Percentiles rank a stretch among this genome's conserved stretches.
Evolutionary conservation across 2,113 vertebrate genomes (phyloP).

Genomic region (Microtus ochrogaster): DNA sequence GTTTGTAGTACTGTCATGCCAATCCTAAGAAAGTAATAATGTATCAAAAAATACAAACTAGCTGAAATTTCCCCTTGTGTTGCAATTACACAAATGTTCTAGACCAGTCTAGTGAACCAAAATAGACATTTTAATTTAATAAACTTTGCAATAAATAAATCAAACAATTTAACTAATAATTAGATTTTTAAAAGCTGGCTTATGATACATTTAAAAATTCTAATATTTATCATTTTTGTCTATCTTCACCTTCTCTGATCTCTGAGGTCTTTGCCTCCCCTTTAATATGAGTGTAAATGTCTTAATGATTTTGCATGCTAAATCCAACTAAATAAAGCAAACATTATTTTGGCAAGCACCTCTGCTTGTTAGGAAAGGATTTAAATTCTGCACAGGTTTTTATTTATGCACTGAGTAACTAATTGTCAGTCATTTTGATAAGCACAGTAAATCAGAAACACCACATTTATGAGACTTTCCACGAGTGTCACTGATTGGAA

Average conservation of each 20-base stretch:
- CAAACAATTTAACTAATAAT: slow-evolving; percentile 9
- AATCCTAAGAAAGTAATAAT: slow-evolving; percentile 14
- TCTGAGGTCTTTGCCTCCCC: background rate
- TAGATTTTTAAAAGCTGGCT: background rate
- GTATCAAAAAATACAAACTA: slow-evolving; percentile 7
- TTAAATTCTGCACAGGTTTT: slow-evolving; percentile 47
- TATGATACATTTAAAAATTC: slow-evolving; percentile 23
- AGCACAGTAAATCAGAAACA: slow-evolving; percentile 12
- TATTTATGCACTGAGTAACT: slow-evolving; percentile 46
- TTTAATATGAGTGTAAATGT: slow-evolving; percentile 22
- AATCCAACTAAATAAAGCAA: slow-evolving; percentile 55
- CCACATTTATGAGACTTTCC: background rate
- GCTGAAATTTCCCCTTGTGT: slow-evolving; percentile 1
- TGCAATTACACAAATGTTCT: slow-evolving; percentile 4
- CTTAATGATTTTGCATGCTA: slow-evolving; percentile 42
- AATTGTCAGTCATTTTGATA: slow-evolving; percentile 42
- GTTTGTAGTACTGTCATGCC: background rate
- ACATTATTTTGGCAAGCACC: slow-evolving; percentile 52
- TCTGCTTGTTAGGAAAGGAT: slow-evolving; percentile 46
- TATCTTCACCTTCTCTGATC: background rate
- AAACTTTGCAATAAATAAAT: slow-evolving; percentile 24
- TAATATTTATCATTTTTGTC: slow-evolving; percentile 17
- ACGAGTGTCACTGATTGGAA: background rate
- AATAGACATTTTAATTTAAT: slow-evolving; percentile 36
- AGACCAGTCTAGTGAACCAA: background rate